These are phyloP conservation scores for Trachops cirrhosus DNA, from an alignment of 2,797 vertebrate genomes.

Conservation along the genomic window DNA sequence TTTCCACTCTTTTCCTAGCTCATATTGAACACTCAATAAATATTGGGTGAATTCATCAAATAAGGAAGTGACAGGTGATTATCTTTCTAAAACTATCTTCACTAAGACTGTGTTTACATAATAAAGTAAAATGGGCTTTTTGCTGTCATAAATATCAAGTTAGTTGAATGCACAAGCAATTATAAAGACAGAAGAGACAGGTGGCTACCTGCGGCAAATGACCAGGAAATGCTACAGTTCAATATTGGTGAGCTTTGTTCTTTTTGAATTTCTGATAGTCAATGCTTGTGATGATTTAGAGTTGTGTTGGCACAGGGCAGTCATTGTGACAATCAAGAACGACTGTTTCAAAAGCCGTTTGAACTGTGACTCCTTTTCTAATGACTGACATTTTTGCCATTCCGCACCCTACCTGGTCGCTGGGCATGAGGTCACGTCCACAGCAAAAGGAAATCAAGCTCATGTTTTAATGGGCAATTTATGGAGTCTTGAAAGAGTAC, in stretches of 20 bases:
- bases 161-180: not conserved
- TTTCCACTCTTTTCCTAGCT: not conserved
- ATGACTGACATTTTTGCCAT: not conserved
- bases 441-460: constrained; percentile 7
- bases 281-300: not conserved
- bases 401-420: not conserved
- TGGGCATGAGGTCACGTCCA: not conserved
- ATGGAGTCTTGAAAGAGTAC: not conserved
- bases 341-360: not conserved
- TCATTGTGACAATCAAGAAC: not conserved
- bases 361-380: not conserved
- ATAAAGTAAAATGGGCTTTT: not conserved
- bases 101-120: not conserved
- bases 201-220: not conserved
- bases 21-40: not conserved
- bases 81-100: constrained; percentile 10
- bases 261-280: not conserved
- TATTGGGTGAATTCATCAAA: not conserved
- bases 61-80: not conserved
- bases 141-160: not conserved
- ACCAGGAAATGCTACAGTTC: not conserved
- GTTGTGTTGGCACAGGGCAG: not conserved
- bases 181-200: not conserved
- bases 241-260: not conserved
- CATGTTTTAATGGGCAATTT: not conserved